Evolutionary conservation across 2,797 vertebrate species (phyloP).

Genomic region (Danio albolineatus): DNA sequence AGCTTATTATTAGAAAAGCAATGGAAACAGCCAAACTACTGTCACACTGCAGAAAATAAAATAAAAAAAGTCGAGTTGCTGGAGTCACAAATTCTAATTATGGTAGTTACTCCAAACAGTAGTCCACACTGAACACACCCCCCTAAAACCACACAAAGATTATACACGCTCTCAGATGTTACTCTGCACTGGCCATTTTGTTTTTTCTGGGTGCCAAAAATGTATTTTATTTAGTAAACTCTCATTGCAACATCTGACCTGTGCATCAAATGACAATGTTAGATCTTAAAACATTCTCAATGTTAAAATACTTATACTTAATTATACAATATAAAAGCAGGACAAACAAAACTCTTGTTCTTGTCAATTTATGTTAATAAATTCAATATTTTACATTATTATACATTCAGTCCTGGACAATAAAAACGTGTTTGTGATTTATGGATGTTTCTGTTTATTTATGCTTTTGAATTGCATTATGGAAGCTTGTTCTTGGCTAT

Average conservation of each 20-base stretch:
- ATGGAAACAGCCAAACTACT: background rate
- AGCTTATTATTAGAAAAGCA: background rate
- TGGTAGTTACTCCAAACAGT: background rate
- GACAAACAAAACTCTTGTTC: no score
- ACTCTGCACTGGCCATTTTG: background rate
- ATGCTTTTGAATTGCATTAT: no score
- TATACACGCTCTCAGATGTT: background rate
- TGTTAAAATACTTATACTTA: background rate
- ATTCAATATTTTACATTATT: no score
- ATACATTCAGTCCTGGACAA: no score
- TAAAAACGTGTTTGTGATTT: no score
- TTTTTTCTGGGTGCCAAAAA: background rate
- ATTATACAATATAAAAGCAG: no score
- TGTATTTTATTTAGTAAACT: background rate
- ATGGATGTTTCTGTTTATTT: no score
- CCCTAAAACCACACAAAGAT: background rate
- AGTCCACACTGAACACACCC: background rate
- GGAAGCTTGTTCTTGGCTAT: no score
- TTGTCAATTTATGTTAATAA: no score
- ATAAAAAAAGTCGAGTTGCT: background rate
- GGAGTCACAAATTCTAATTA: background rate
- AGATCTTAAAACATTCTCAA: conserved; percentile 6
- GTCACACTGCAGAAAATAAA: background rate
- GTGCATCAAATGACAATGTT: background rate
- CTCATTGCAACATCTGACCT: background rate